phyloP scores from a whole-genome alignment of 1,140 invertebrate species.

The Drosophila saltans region DNA sequence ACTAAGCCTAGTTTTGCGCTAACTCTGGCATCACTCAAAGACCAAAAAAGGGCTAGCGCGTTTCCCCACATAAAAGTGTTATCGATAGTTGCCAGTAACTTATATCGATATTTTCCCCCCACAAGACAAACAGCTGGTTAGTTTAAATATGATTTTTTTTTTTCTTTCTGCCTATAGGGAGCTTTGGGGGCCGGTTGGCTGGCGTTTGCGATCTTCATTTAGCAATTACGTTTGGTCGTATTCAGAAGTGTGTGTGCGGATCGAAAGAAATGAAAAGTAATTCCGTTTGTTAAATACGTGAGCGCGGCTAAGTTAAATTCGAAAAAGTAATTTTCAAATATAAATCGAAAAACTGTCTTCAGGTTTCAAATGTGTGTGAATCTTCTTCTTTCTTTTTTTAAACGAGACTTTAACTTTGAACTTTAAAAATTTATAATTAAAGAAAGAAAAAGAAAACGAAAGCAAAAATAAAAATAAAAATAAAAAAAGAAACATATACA shows the following conservation, averaged over 20 bases:
- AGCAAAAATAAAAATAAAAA: neutral
- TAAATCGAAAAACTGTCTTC: neutral
- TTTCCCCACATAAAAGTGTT: neutral
- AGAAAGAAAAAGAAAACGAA: neutral
- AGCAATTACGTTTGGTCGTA: slow-evolving; percentile 37
- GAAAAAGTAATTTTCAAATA: slow-evolving; percentile 1
- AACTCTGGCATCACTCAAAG: neutral
- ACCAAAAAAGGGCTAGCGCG: neutral
- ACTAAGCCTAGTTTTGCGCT: neutral
- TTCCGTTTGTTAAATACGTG: slow-evolving; percentile 1
- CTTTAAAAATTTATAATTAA: neutral
- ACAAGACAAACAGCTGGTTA: neutral
- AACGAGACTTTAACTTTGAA: slow-evolving; percentile 4
- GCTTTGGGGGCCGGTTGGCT: slow-evolving; percentile 14
- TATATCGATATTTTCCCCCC: neutral
- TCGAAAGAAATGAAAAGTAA: slow-evolving; percentile 22
- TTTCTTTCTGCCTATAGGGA: neutral
- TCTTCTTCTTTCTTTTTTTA: neutral
- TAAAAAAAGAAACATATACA: too few relatives aligned
- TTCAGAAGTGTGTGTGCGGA: slow-evolving; percentile 43
- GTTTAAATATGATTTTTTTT: slow-evolving; percentile 4
- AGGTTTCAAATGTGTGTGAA: neutral
- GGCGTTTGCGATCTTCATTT: slow-evolving; percentile 17
- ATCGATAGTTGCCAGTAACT: neutral
- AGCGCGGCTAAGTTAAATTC: neutral